These are phyloP conservation scores for Celastrina argiolus DNA, from an alignment of 2,888 invertebrate genomes.

Conservation along the genomic window DNA sequence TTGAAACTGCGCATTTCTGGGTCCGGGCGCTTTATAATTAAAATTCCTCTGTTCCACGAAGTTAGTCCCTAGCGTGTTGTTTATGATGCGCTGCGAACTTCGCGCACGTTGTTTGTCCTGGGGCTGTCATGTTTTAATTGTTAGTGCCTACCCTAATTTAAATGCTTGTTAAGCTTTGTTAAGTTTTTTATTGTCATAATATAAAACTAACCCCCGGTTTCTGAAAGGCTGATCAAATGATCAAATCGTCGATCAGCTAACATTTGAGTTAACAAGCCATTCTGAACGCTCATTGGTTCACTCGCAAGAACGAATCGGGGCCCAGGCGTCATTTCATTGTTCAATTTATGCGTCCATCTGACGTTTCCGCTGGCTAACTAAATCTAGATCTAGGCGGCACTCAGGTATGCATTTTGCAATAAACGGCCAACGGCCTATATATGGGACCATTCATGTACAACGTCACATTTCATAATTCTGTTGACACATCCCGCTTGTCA, in stretches of 20 bases:
- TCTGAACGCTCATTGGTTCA: too few species aligned
- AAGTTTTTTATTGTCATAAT: too few species aligned
- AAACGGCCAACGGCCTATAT: too few species aligned
- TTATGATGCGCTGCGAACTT: background rate
- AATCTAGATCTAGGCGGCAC: background rate
- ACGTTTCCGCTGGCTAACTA: background rate
- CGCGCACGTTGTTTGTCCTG: background rate
- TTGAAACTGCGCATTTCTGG: too few species aligned
- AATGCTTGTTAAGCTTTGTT: background rate
- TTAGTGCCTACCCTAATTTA: background rate
- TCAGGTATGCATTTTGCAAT: background rate
- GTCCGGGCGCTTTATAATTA: background rate
- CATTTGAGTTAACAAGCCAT: too few species aligned
- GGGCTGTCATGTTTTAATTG: background rate
- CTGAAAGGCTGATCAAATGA: too few species aligned
- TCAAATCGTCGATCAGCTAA: too few species aligned
- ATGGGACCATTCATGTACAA: too few species aligned
- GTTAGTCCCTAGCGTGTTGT: background rate
- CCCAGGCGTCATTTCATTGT: background rate
- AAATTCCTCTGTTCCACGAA: background rate
- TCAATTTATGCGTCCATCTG: background rate
- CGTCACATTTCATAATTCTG: too few species aligned
- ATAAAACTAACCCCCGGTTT: too few species aligned
- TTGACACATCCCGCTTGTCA: too few species aligned
- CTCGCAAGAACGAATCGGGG: background rate